Percentiles rank a stretch among this genome's conserved stretches.
These are phyloP conservation scores for Chrysopa pallens DNA, from an alignment of 1,140 invertebrate genomes.

Conservation along the genomic window DNA sequence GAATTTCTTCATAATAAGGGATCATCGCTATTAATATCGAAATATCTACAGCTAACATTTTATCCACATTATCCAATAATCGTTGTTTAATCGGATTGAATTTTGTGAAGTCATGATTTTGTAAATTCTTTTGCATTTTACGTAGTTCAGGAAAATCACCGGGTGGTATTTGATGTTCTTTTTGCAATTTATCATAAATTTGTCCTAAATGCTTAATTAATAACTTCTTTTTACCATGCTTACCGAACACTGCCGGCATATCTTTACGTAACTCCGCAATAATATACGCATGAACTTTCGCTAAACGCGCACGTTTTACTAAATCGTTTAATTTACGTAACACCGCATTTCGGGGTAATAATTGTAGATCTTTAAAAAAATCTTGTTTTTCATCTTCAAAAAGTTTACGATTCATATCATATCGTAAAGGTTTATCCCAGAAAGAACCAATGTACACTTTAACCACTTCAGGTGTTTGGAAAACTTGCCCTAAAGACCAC, in stretches of 20 bases:
- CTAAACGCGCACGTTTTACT: constrained; percentile 56
- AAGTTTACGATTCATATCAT: constrained; percentile 37
- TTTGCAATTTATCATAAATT: constrained; percentile 51
- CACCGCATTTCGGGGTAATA: constrained; percentile 55
- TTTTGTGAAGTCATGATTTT: too few species aligned
- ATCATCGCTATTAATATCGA: constrained; percentile 52
- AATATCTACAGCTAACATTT: constrained; percentile 60
- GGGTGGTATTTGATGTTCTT: constrained; percentile 52
- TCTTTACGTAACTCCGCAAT: constrained; percentile 45
- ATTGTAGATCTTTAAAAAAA: constrained; percentile 53
- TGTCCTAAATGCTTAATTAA: constrained; percentile 58
- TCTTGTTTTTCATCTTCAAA: constrained; percentile 65
- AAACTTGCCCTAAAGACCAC: constrained; percentile 62
- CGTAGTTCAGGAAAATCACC: too few species aligned
- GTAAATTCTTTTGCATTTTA: too few species aligned
- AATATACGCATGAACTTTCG: constrained; percentile 74
- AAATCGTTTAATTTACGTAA: constrained; percentile 64
- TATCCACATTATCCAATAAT: constrained; percentile 51
- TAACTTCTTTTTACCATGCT: constrained; percentile 67
- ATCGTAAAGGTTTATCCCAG: constrained; percentile 57
- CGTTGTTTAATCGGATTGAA: constrained; percentile 50
- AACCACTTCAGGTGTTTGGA: constrained; percentile 63
- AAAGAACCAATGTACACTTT: constrained; percentile 67
- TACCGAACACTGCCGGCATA: constrained; percentile 48
- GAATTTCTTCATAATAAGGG: too few species aligned